phyloP scores from a whole-genome alignment of 2,888 invertebrate species.

The Lepidonotus clava region DNA sequence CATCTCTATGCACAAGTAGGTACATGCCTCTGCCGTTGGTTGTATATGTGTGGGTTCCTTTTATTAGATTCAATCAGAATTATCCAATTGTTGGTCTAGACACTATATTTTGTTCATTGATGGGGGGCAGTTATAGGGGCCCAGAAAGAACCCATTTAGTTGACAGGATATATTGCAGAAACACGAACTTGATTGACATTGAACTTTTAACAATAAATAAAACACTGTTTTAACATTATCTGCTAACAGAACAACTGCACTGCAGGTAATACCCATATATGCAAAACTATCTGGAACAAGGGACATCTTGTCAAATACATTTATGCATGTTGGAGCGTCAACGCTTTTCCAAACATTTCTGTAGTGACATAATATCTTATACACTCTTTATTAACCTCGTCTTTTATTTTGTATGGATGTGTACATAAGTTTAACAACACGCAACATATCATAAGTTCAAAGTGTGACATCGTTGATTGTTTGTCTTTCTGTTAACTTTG shows the following conservation, averaged over 20 bases:
- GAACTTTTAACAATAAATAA: constrained; percentile 44
- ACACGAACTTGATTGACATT: constrained; percentile 33
- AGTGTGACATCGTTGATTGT: constrained; percentile 30
- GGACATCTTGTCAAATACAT: constrained; percentile 17
- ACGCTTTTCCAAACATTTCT: not conserved
- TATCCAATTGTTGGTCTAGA: not conserved
- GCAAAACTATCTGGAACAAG: constrained; percentile 40
- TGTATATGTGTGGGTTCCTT: not conserved
- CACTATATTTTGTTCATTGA: not conserved
- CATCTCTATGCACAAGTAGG: not conserved
- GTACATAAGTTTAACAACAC: constrained; percentile 29
- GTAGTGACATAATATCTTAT: constrained; percentile 1
- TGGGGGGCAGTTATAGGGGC: not conserved
- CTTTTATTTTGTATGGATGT: not conserved
- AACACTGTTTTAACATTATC: constrained; percentile 42
- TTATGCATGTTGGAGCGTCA: not conserved
- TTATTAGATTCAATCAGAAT: no score
- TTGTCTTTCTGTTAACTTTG: not conserved
- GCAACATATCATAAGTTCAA: constrained; percentile 9
- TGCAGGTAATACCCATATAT: constrained; percentile 34
- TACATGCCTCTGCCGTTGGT: no score
- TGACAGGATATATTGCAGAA: constrained; percentile 13
- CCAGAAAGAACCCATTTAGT: not conserved
- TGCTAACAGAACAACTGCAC: constrained; percentile 46
- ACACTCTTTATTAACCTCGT: not conserved